Conservation (phyloP, 2,113 vertebrate genomes). For the Ptilonorhynchus violaceus region DNA sequence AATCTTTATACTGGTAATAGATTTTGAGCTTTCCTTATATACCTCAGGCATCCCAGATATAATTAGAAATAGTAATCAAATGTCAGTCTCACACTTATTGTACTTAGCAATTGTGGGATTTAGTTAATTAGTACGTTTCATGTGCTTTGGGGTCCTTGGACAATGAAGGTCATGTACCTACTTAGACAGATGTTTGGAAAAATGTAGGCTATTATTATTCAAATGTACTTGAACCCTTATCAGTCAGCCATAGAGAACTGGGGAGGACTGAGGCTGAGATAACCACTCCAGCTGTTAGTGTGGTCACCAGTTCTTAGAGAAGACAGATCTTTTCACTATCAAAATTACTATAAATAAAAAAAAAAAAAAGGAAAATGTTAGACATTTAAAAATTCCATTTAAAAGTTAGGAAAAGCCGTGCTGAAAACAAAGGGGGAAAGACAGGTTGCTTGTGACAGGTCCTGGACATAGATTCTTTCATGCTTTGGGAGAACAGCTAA, state of each 20-base stretch:
- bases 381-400: background rate
- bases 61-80: slow-evolving; percentile 56
- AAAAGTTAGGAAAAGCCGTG: background rate
- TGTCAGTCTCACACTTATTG: background rate
- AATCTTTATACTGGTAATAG: slow-evolving; percentile 40
- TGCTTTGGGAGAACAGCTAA: background rate
- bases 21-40: slow-evolving; percentile 21
- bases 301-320: background rate
- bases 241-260: background rate
- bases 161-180: slow-evolving; percentile 19
- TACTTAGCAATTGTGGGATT: slow-evolving; percentile 15
- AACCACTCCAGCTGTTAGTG: background rate
- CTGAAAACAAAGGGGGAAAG: background rate
- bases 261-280: background rate
- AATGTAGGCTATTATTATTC: slow-evolving; percentile 8
- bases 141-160: background rate
- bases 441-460: background rate
- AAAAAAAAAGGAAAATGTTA: background rate
- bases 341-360: background rate
- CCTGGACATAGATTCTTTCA: background rate
- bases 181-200: background rate
- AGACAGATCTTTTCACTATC: background rate
- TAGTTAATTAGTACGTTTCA: slow-evolving; percentile 21
- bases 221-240: background rate
- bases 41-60: slow-evolving; percentile 19